Percentiles rank a stretch among this genome's conserved stretches.
phyloP scores from a whole-genome alignment of 2,888 invertebrate species.

The Taenaris catops region DNA sequence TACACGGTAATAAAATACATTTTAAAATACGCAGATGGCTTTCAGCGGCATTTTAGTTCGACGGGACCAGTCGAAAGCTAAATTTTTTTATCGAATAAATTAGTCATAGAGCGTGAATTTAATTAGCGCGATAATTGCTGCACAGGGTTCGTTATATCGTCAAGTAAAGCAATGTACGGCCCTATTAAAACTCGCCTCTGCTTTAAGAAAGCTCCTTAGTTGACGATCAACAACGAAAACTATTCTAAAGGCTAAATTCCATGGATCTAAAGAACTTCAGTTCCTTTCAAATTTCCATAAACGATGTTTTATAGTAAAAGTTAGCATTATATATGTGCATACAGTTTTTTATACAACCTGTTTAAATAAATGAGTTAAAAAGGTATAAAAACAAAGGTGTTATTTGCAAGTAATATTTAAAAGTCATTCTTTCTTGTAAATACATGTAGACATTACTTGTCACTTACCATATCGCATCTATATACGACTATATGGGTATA shows the following conservation, averaged over 20 bases:
- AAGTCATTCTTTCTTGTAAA: too few species aligned
- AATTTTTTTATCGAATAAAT: conserved; percentile 53
- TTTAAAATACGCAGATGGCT: not conserved
- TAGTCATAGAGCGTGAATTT: conserved; percentile 63
- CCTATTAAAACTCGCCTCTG: conserved; percentile 23
- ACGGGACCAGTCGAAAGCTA: conserved; percentile 19
- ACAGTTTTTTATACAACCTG: too few species aligned
- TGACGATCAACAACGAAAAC: conserved; percentile 13
- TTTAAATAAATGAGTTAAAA: too few species aligned
- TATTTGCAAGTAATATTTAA: too few species aligned
- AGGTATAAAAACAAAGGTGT: too few species aligned
- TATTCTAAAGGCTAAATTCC: conserved; percentile 16
- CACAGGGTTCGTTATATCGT: conserved; percentile 31
- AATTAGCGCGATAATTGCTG: conserved; percentile 65
- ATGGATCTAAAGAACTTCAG: conserved; percentile 10
- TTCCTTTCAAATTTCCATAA: conserved; percentile 5
- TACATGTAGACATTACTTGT: too few species aligned
- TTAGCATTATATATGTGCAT: too few species aligned
- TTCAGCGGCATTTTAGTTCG: conserved; percentile 19
- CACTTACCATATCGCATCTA: too few species aligned
- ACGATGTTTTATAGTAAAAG: conserved; percentile 2
- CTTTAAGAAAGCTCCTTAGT: conserved; percentile 21
- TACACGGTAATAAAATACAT: too few species aligned
- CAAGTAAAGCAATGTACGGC: conserved; percentile 30
- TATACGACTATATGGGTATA: too few species aligned